phyloP scores from a whole-genome alignment of 2,888 invertebrate genomes.

The Tridacna crocea region DNA sequence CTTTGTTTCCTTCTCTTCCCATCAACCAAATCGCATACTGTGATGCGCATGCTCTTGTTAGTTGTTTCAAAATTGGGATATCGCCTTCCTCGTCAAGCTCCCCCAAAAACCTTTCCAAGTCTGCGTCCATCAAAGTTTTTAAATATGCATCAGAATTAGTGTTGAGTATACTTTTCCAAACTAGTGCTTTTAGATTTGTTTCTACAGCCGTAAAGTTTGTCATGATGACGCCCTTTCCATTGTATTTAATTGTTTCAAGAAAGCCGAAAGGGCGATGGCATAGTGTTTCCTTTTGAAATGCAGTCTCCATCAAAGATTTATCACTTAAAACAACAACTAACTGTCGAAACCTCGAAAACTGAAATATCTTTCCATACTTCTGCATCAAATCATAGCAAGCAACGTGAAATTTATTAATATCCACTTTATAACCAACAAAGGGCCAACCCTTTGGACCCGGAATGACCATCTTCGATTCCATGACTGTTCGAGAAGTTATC shows the following conservation, averaged over 20 bases:
- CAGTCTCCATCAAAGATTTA: not conserved
- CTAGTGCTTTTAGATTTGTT: not conserved
- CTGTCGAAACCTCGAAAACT: not conserved
- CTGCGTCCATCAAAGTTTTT: not conserved
- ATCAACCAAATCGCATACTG: not conserved
- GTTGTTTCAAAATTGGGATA: not conserved
- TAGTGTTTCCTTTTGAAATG: not conserved
- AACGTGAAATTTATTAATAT: not conserved
- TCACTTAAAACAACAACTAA: conserved; percentile 2
- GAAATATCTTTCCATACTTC: not conserved
- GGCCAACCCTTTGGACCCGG: conserved; percentile 11
- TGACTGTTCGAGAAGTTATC: too few species aligned
- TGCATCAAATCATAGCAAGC: not conserved
- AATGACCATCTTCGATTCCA: not conserved
- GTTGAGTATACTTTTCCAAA: not conserved
- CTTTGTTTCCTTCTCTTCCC: conserved; percentile 1
- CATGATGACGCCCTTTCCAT: not conserved
- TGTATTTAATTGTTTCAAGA: conserved; percentile 6
- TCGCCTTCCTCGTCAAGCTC: not conserved
- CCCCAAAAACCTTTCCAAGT: not conserved
- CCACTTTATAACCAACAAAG: conserved; percentile 4
- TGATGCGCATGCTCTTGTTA: not conserved
- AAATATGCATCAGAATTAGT: too few species aligned
- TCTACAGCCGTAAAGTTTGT: conserved; percentile 6
- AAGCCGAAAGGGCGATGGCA: not conserved